Evolutionary conservation across 2,113 vertebrate species (phyloP).

Genomic region (Tachysurus fulvidraco): DNA sequence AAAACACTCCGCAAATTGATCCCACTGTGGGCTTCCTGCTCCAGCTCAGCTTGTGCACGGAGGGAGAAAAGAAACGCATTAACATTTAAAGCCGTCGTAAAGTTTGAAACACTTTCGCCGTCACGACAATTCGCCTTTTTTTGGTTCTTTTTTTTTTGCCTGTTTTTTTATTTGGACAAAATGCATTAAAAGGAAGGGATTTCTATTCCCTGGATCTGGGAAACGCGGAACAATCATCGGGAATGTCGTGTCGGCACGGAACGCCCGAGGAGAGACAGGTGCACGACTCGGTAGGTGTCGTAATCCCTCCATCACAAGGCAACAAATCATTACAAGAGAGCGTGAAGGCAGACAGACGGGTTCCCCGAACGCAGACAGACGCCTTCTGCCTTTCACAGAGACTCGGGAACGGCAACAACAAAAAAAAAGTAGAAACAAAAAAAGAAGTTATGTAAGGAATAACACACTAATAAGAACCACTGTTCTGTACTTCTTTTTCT

Average conservation of each 20-base stretch:
- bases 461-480: background rate
- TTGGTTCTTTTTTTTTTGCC: background rate
- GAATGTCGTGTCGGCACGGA: conserved; percentile 16
- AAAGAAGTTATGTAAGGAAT: background rate
- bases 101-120: conserved; percentile 1
- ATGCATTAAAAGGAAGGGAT: conserved; percentile 11
- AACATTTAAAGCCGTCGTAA: conserved; percentile 49
- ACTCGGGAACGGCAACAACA: conserved; percentile 46
- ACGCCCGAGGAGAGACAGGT: conserved; percentile 55
- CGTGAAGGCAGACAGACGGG: conserved; percentile 37
- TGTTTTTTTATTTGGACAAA: background rate
- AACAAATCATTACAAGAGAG: conserved; percentile 32
- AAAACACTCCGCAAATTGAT: conserved; percentile 54
- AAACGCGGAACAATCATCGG: background rate
- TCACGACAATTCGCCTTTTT: background rate
- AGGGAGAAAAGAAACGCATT: conserved; percentile 36
- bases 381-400: conserved; percentile 21
- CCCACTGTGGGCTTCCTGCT: conserved; percentile 49
- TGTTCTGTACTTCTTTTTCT: background rate
- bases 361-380: conserved; percentile 39
- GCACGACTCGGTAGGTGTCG: conserved; percentile 50
- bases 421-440: too few relatives aligned
- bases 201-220: background rate
- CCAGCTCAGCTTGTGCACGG: background rate
- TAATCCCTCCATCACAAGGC: conserved; percentile 49